phyloP scores from a whole-genome alignment of 2,113 vertebrate species.

The Poeciliopsis prolifica region DNA sequence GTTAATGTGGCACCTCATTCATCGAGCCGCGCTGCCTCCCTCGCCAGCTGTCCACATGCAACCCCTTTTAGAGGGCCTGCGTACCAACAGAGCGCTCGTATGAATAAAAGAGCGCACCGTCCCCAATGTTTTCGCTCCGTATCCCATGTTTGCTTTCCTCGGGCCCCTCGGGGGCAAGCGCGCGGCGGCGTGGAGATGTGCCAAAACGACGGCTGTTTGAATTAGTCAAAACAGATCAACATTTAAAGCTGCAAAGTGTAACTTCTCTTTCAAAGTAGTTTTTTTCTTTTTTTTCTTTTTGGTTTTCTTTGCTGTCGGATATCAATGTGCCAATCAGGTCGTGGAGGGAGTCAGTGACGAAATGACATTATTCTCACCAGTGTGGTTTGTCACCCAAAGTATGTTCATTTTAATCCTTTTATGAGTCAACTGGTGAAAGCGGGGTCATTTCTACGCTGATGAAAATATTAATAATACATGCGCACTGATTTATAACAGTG shows the following conservation, averaged over 20 bases:
- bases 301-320: too few relatives aligned
- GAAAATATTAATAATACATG: not conserved
- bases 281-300: too few relatives aligned
- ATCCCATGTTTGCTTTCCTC: constrained; percentile 42
- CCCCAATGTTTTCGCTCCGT: constrained; percentile 18
- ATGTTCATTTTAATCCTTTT: not conserved
- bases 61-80: constrained; percentile 50
- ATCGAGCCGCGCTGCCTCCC: constrained; percentile 58
- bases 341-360: constrained; percentile 4
- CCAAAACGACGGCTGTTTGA: not conserved
- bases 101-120: constrained; percentile 69
- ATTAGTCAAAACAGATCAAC: constrained; percentile 6
- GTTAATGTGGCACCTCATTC: constrained; percentile 48
- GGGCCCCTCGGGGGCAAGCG: constrained; percentile 33
- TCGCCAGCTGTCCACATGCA: constrained; percentile 69
- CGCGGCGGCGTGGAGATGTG: constrained; percentile 33
- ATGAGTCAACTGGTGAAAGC: not conserved
- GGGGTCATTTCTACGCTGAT: constrained; percentile 26
- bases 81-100: constrained; percentile 57
- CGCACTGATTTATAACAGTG: not conserved
- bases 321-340: too few relatives aligned
- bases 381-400: not conserved
- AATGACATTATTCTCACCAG: constrained; percentile 17
- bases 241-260: not conserved
- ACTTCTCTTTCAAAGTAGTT: too few relatives aligned